Evolutionary conservation across 37 sponge, comb jelly and placozoan genomes (phyloP), one percentile per base, ranked within the genome.

Genomic region (Diacarnus erythraeanus): DNA sequence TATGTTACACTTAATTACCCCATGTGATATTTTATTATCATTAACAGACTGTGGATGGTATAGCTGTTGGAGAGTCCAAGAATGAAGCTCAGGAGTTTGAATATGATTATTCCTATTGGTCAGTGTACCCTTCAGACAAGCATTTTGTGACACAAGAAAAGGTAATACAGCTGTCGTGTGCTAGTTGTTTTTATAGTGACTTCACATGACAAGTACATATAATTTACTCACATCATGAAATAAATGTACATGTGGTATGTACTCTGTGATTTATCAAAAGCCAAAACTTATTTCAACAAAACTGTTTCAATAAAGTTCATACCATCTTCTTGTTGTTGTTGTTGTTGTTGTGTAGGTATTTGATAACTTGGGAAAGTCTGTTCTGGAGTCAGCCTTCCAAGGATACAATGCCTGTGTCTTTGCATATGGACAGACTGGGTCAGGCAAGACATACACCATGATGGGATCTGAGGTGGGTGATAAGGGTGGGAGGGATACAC

Each of bases 401-500:
- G 95, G 95, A n/a, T 95, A 95, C 78, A 95, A 95, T 51, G 83
- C 92, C 20, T 95, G 95, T 82, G 79, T 95, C 29, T 95, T 95
- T 79, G 95, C 95, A 3, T 95, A 95, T 61, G 95, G 95, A 0
- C 95, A 95, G 64, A 95, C 95, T 51, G 95, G 95, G 36, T 91
- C 92, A 30, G 95, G 95, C 25, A 95, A 95, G 66, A 88, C 95
- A 22, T 88, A 91, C 82, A 95, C 95, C 15, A 95, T 95, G 95
- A 95, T 95, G 95, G 95, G 95, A 70, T 80, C 76, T 30, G 76
- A 81, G 80, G 92, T 91, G 31, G 57, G 73, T 54, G 47, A 35
- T n/a, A n/a, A n/a, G n/a, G n/a, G n/a, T n/a, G n/a, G n/a, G n/a
- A n/a, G n/a, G n/a, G n/a, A n/a, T n/a, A 20, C 17, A 54, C 17